Conservation (phyloP, 2,113 vertebrate genomes). For the Phrynosoma platyrhinos region DNA sequence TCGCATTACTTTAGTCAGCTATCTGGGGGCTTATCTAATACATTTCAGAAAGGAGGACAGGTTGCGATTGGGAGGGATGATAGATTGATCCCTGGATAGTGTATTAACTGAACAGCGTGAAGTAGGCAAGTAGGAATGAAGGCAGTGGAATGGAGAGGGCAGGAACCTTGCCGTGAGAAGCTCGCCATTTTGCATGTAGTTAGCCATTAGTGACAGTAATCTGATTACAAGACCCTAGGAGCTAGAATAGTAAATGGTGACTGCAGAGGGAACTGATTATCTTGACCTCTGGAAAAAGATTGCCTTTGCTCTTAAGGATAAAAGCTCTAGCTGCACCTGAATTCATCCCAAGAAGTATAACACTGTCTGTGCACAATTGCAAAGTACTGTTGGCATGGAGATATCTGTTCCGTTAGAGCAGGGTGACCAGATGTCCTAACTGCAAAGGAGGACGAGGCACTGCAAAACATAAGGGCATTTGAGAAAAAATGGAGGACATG, state of each 20-base stretch:
- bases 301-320: slow-evolving; percentile 7
- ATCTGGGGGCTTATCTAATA: neutral
- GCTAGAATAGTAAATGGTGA: neutral
- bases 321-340: neutral
- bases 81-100: neutral
- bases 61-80: neutral
- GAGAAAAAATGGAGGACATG: no score
- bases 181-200: fast-evolving
- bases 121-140: neutral
- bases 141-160: fast-evolving
- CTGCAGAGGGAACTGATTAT: slow-evolving; percentile 10
- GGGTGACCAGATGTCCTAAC: no score
- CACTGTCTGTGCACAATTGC: neutral
- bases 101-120: neutral
- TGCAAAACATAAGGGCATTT: no score
- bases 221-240: slow-evolving; percentile 30
- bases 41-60: fast-evolving
- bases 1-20: neutral
- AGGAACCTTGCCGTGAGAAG: neutral
- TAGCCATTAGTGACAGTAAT: slow-evolving; percentile 22
- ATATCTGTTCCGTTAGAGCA: neutral
- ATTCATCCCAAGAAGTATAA: neutral
- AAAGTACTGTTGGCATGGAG: neutral
- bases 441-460: no score
- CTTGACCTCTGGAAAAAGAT: neutral